A percentile compares a stretch with the other conserved stretches of the same genome.
These are phyloP conservation scores for Apamea crenata DNA, from an alignment of 2,888 invertebrate genomes.

Conservation along the genomic window DNA sequence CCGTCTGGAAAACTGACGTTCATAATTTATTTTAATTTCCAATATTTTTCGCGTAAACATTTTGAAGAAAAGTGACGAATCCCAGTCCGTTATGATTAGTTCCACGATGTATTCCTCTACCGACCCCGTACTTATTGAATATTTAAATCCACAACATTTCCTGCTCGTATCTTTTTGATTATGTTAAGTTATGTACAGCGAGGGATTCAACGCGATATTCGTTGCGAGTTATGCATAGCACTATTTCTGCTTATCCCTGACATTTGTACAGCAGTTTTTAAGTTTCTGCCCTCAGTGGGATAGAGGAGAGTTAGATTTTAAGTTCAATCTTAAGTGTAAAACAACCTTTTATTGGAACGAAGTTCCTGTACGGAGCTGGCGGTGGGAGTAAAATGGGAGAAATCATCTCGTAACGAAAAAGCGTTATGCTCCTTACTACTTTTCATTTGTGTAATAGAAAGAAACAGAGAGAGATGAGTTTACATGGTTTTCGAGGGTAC, in stretches of 20 bases:
- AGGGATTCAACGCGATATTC: neutral
- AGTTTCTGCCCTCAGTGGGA: neutral
- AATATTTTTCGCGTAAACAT: neutral
- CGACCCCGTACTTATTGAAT: neutral
- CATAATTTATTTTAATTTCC: too few relatives aligned
- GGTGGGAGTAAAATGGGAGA: too few relatives aligned
- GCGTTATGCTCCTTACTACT: too few relatives aligned
- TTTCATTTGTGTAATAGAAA: too few relatives aligned
- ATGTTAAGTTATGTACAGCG: conserved; percentile 3
- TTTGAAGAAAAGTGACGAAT: neutral
- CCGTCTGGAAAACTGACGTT: too few relatives aligned
- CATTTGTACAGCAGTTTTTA: neutral
- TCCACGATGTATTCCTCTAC: neutral
- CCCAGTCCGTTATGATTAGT: too few relatives aligned
- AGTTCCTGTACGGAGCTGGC: too few relatives aligned
- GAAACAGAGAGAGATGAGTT: too few relatives aligned
- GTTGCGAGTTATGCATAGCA: neutral
- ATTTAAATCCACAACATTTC: neutral
- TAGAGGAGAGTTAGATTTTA: neutral
- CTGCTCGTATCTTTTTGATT: conserved; percentile 4
- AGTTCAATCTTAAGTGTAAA: neutral
- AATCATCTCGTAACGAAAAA: too few relatives aligned
- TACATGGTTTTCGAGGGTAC: too few relatives aligned
- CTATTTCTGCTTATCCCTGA: neutral
- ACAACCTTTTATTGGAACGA: neutral